Base-by-base conservation (phyloP, 2,113 vertebrate genomes). In the Opisthocomus hoazin region DNA sequence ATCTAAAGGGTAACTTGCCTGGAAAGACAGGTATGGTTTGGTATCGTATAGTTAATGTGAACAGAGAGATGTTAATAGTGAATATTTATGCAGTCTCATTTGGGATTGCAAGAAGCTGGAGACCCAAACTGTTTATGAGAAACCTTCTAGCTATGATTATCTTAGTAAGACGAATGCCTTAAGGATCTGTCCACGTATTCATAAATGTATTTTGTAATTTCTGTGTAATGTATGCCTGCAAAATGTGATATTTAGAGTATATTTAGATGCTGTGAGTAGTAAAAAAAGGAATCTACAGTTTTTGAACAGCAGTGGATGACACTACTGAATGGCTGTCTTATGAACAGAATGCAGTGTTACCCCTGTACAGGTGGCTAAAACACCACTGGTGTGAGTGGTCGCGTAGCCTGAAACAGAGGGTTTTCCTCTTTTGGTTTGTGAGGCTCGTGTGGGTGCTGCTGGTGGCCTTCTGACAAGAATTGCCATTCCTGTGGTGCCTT, bases 391-490 rank as follows among this genome's bases (percentile, higher is more conserved):
- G 13, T 48, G 43, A 78, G n/a, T 23, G 36, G 15, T 23, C 60
- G 22, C 1, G 0, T 12, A n/a, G 39, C 37, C 54, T 48, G 20
- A 65, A 90, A 65, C 0, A 1, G 46, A 51, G 3, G 3, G 36
- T 73, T 76, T 48, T 64, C 24, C 9, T 83, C 41, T 71, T 71
- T 10, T 85, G 53, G 11, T 11, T 79, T 69, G 32, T 7, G 36
- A 64, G 24, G 11, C 9, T 48, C 29, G 36, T 24, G 18, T 0
- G 0, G 34, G 5, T 88, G 90, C 41, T 90, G 63, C 41, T 77
- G 53, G 39, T 88, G 30, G 19, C 27, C n/a, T 51, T 90, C 61
- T 76, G 39, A 26, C 12, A 18, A 58, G 65, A 87, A 43, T 32
- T 27, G 6, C 48, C 30, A 82, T 86, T 81, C 12, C 45, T 43